Percentiles rank a stretch among this genome's conserved stretches.
Evolutionary conservation across 2,888 invertebrate genomes (phyloP).

Genomic region (Lasiommata megera): DNA sequence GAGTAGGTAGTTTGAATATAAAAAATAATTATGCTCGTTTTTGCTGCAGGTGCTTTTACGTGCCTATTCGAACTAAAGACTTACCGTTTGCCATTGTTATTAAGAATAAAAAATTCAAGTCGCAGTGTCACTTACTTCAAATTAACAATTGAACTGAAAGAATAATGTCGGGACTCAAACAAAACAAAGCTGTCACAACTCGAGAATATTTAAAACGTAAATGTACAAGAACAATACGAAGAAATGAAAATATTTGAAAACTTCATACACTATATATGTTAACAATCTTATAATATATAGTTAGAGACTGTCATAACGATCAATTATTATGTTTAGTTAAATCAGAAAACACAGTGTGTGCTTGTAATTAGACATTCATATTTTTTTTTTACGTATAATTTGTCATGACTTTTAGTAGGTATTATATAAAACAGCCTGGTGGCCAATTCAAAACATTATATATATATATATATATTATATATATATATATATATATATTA

Average conservation of each 20-base stretch:
- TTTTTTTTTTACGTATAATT: too few relatives aligned
- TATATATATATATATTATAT: too few relatives aligned
- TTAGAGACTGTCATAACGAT: neutral
- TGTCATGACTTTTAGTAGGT: too few relatives aligned
- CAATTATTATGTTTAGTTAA: neutral
- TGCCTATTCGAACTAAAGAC: neutral
- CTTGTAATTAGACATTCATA: too few relatives aligned
- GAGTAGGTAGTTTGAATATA: too few relatives aligned
- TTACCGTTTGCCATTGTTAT: neutral
- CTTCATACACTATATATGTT: neutral
- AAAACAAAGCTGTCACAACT: neutral
- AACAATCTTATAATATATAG: neutral
- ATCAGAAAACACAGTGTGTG: neutral
- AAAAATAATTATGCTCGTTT: too few relatives aligned
- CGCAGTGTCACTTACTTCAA: neutral
- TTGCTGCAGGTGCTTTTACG: too few relatives aligned
- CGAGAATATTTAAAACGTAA: slow-evolving; percentile 5
- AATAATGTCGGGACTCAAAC: neutral
- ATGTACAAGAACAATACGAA: neutral
- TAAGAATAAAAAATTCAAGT: neutral
- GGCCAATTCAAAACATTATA: too few relatives aligned
- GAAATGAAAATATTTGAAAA: slow-evolving; percentile 15
- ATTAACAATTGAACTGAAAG: neutral
- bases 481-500: too few relatives aligned
- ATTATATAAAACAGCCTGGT: too few relatives aligned